Evolutionary conservation across 2,888 invertebrate genomes (phyloP), one percentile per base, ranked within the genome.

Genomic region (Conomelus anceps): DNA sequence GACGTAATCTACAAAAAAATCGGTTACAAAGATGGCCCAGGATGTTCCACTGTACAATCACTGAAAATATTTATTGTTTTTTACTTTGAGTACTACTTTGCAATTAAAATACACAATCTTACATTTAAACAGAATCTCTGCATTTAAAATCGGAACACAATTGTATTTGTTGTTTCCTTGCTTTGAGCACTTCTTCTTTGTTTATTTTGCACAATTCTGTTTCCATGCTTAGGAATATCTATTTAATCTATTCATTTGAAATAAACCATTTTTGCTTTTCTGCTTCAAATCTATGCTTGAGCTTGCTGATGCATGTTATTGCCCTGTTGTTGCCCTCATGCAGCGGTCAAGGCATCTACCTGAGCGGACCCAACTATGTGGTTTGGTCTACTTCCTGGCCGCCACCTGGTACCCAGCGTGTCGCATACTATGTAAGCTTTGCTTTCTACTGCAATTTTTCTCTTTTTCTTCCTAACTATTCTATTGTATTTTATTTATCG

Each of bases 281-380:
- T 26, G 11, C 4, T 26, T 7, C 6, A 26, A 26, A 26, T 26
- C 26, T n/a, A 63, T 63, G 63, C 63, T 63, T 63, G 63, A n/a
- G 63, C 63, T 63, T 63, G 63, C n/a, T 63, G n/a, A 63, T 63
- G 63, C 63, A 63, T 63, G 63, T 63, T 9, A 17, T 34, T 34
- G 34, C 1, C 34, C 1, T 63, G n/a, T 63, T 63, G 63, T n/a
- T n/a, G n/a, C n/a, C n/a, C 63, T n/a, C 63, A 17, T 9, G 17
- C n/a, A 88, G 88, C 63, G 88, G 88, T 9, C 22, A 41, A 9
- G 88, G 88, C 41, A 22, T 88, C 34, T 88, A 23, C 41, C 11
- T 22, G 22, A 88, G 63, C 22, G 88, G 88, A 88, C 88, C 88
- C 41, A 88, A 88, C 63, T 88, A 88, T 88, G 88, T 22, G 87